phyloP scores from a whole-genome alignment of 2,888 invertebrate genomes.

The Mimachlamys varia region DNA sequence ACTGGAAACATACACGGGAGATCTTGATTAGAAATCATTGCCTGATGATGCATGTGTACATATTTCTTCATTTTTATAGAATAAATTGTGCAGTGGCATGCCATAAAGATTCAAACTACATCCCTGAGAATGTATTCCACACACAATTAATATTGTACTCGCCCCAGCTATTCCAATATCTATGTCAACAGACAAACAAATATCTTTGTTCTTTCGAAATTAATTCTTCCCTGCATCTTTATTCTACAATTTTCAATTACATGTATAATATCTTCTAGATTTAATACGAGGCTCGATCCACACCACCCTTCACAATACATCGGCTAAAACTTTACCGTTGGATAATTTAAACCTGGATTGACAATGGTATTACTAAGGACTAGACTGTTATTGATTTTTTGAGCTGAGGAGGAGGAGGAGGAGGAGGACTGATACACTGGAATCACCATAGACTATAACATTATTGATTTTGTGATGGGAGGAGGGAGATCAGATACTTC shows the following conservation, averaged over 20 bases:
- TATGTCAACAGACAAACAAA: too few species aligned
- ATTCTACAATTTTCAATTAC: neutral
- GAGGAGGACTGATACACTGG: neutral
- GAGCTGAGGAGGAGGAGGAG: neutral
- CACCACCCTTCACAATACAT: neutral
- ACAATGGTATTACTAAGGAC: neutral
- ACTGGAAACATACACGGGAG: neutral
- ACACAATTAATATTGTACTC: too few species aligned
- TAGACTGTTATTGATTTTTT: neutral
- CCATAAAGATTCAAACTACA: neutral
- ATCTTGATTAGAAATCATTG: neutral
- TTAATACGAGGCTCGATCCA: neutral
- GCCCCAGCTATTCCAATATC: too few species aligned
- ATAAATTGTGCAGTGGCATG: neutral
- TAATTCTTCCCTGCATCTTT: neutral
- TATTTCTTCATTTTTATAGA: neutral
- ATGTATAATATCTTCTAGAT: neutral
- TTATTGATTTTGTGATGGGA: slow-evolving; percentile 11
- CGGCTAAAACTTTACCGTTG: neutral
- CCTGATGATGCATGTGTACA: neutral
- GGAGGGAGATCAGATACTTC: neutral
- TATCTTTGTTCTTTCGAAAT: too few species aligned
- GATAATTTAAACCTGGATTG: neutral
- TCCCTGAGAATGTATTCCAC: too few species aligned
- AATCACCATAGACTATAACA: neutral